Base-by-base conservation (phyloP, 2,113 vertebrate species). In the Noturus placidus region DNA sequence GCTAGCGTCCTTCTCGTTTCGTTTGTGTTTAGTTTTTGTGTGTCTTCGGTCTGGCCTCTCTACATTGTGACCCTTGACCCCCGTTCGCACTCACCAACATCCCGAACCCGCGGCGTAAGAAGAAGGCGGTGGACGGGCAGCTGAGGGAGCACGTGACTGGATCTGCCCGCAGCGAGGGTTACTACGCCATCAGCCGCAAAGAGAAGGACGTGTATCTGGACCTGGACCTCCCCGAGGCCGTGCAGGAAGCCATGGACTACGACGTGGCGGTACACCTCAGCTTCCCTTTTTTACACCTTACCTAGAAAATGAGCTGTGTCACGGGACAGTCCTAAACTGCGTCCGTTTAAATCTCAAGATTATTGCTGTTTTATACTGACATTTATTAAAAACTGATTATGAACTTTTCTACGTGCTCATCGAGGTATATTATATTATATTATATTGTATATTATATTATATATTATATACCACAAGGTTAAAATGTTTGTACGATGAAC, bases 131-230 rank as follows among this genome's bases (percentile, higher is more conserved):
- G 0, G 96, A 96, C 0, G 94, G 94, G 50, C 94, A 94, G 91
- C 95, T 96, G 30, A 95, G 97, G 0, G 95, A 97, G 90, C 97
- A 98, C 54, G 95, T 97, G 7, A 98, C 97, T 0, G 97, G 97
- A 42, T 97, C 96, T 0, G 97, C 97, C 50, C 95, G 97, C 74
- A 98, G 97, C 0, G 97, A 98, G 89, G 97, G 97, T 17, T 98
- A 97, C 86, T 98, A 98, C 83, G 96, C 96, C 91, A 98, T 98
- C 94, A 98, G 97, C 93, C 96, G 96, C 90, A 97, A 97, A 84
- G 97, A 98, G 90, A 98, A 98, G 91, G 97, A 97, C 56, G 96
- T 97, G 15, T 98, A 98, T 91, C 94, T 97, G 69, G 96, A 97
- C 11, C 95, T 97, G 90, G 96, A 97, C 90, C 91, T 94, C 30